phyloP scores from a whole-genome alignment of 2,888 invertebrate genomes.

The Atrina japonica region DNA sequence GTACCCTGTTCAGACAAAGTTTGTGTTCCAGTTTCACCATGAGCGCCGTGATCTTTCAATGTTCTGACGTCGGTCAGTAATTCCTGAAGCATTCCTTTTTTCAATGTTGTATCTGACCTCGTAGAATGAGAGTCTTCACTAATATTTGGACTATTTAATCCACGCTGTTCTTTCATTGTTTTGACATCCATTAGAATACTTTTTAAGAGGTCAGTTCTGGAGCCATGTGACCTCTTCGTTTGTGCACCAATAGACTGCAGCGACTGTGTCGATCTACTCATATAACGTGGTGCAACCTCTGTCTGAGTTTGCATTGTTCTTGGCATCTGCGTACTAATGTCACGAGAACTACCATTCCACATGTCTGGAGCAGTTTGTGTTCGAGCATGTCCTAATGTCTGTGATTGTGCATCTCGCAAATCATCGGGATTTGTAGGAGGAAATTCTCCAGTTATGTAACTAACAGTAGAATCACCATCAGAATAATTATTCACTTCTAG shows the following conservation, averaged over 20 bases:
- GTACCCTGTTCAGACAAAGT: conserved; percentile 69
- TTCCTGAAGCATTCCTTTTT: conserved; percentile 62
- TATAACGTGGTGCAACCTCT: conserved; percentile 41
- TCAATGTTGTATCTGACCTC: conserved; percentile 63
- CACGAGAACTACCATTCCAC: conserved; percentile 41
- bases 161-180: conserved; percentile 69
- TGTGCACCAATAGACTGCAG: conserved; percentile 71
- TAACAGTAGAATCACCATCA: conserved; percentile 69
- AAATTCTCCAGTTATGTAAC: conserved; percentile 65
- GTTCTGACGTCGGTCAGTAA: conserved; percentile 67
- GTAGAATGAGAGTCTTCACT: conserved; percentile 61
- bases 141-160: conserved; percentile 58
- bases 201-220: conserved; percentile 65
- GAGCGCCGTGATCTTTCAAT: conserved; percentile 61
- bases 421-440: conserved; percentile 68
- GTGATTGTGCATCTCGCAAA: conserved; percentile 64
- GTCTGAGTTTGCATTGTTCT: conserved; percentile 66
- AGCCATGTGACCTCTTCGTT: conserved; percentile 64
- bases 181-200: conserved; percentile 73
- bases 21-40: conserved; percentile 65
- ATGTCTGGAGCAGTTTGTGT: conserved; percentile 68
- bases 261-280: conserved; percentile 55
- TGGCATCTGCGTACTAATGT: conserved; percentile 50
- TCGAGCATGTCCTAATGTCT: conserved; percentile 71
- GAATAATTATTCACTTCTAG: conserved; percentile 63